Evolutionary conservation across 2,113 vertebrate species (phyloP).

Genomic region (Lepisosteus oculatus): DNA sequence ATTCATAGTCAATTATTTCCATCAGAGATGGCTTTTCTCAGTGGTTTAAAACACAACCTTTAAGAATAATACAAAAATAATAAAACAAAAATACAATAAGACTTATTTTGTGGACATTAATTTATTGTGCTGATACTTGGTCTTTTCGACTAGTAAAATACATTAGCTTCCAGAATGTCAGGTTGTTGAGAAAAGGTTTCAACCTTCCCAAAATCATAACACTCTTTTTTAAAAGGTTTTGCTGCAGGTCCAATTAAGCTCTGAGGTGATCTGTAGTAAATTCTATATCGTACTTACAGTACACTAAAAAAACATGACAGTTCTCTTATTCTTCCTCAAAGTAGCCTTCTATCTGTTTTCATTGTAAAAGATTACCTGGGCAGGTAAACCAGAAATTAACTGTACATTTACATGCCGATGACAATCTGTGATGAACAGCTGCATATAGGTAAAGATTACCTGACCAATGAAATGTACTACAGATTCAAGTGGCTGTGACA

Average conservation of each 20-base stretch:
- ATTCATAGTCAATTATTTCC: too few species aligned
- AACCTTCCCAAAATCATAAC: neutral
- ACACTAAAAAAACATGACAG: neutral
- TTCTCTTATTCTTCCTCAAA: neutral
- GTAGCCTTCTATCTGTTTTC: neutral
- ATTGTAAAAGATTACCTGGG: neutral
- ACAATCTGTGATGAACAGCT: slow-evolving; percentile 2
- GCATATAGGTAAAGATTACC: neutral
- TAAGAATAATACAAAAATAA: neutral
- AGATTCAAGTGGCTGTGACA: slow-evolving; percentile 5
- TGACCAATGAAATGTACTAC: neutral
- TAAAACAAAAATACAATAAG: neutral
- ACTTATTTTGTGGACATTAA: slow-evolving; percentile 7
- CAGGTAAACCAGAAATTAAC: neutral
- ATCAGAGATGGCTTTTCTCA: too few species aligned
- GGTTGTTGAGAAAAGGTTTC: neutral
- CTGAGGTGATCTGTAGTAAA: neutral
- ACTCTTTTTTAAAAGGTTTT: slow-evolving; percentile 1
- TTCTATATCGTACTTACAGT: neutral
- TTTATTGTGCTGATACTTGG: slow-evolving; percentile 21
- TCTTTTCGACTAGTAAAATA: neutral
- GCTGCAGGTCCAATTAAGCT: neutral
- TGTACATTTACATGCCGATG: slow-evolving; percentile 4
- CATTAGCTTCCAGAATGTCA: neutral
- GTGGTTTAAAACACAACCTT: too few species aligned